A percentile compares a stretch with the other conserved stretches of the same genome.
Conservation (phyloP, 1,140 invertebrate species). For the Drosophila sturtevanti region DNA sequence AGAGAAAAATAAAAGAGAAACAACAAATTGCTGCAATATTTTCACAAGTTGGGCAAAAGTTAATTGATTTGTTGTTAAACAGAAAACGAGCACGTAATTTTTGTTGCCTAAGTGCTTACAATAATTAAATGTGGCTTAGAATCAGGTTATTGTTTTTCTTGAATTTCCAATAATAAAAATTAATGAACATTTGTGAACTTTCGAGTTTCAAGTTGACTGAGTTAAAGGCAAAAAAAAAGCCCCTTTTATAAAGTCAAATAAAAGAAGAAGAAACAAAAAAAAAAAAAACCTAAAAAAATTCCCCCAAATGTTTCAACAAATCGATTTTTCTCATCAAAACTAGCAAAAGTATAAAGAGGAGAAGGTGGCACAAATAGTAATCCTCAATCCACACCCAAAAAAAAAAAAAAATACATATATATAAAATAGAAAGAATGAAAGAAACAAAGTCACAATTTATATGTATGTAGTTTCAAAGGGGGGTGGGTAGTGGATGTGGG, state of each 20-base stretch:
- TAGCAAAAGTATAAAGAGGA: not conserved
- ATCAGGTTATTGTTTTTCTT: not conserved
- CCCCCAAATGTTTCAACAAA: not conserved
- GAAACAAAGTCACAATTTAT: slow-evolving; percentile 1
- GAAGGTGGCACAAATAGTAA: not conserved
- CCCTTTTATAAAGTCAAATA: too few relatives aligned
- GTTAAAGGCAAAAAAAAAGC: too few relatives aligned
- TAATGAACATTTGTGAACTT: not conserved
- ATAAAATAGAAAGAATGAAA: slow-evolving; percentile 19
- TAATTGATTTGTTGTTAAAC: not conserved
- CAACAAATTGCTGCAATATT: not conserved
- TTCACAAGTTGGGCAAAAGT: not conserved
- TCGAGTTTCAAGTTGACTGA: not conserved
- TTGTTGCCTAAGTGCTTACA: not conserved
- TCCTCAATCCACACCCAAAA: not conserved
- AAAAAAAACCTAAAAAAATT: not conserved
- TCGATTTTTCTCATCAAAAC: slow-evolving; percentile 1
- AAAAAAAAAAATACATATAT: slow-evolving; percentile 17
- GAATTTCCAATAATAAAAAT: not conserved
- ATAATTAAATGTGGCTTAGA: not conserved
- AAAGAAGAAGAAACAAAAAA: not conserved
- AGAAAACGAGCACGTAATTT: not conserved
- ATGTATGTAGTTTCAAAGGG: slow-evolving; percentile 4
- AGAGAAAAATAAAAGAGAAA: too few relatives aligned
- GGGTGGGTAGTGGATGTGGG: not conserved